Percentiles rank a stretch among this genome's conserved stretches.
Evolutionary conservation across 2,888 invertebrate species (phyloP).

Genomic region (Andrena bicolor): DNA sequence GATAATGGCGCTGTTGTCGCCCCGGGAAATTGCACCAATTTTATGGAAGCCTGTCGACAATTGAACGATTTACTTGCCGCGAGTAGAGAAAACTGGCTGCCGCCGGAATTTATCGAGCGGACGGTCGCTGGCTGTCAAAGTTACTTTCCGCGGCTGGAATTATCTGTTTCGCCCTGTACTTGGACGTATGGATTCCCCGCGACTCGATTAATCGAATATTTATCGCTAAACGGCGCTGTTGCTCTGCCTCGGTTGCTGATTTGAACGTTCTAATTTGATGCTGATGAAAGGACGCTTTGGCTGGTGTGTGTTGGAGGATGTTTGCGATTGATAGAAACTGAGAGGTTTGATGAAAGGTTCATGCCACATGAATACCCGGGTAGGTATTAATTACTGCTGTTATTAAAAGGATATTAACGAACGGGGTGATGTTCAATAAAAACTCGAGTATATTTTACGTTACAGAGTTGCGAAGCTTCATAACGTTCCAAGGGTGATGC

Average conservation of each 20-base stretch:
- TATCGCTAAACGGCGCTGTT: slow-evolving; percentile 5
- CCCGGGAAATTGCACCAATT: slow-evolving; percentile 44
- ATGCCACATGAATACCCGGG: too few species aligned
- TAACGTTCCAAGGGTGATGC: too few species aligned
- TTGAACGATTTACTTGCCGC: slow-evolving; percentile 30
- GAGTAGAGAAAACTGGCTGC: slow-evolving; percentile 15
- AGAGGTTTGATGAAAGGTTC: not conserved
- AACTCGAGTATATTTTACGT: too few species aligned
- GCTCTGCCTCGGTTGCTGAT: slow-evolving; percentile 6
- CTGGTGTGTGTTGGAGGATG: slow-evolving; percentile 6
- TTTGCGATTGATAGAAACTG: slow-evolving; percentile 4
- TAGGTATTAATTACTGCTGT: too few species aligned
- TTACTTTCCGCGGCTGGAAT: slow-evolving; percentile 20
- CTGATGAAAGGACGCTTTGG: not conserved
- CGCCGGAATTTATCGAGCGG: slow-evolving; percentile 23
- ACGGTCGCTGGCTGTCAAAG: slow-evolving; percentile 16
- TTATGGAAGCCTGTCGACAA: slow-evolving; percentile 20
- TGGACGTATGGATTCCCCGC: slow-evolving; percentile 6
- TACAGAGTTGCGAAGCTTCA: too few species aligned
- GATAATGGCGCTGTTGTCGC: slow-evolving; percentile 15
- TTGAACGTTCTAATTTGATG: too few species aligned
- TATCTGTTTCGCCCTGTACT: slow-evolving; percentile 17
- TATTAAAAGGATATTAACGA: too few species aligned
- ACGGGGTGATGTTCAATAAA: too few species aligned
- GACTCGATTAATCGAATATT: slow-evolving; percentile 41